Evolutionary conservation across 35 echinoderm and acorn worm genomes (phyloP).

Genomic region (Stichopus chloronotus): DNA sequence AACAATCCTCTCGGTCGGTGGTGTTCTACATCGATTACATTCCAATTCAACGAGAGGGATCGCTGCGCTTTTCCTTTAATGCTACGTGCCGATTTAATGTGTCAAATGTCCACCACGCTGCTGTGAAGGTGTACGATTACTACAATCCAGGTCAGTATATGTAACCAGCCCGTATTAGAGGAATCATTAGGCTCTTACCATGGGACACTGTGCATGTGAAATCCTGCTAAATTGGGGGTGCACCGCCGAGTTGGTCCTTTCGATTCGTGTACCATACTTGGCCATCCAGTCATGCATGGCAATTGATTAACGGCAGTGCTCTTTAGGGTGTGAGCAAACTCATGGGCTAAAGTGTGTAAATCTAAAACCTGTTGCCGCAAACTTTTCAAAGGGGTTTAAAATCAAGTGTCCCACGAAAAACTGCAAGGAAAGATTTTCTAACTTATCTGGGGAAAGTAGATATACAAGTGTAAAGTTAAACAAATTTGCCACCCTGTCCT

Average conservation of each 20-base stretch:
- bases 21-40: constrained; percentile 40
- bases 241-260: not conserved
- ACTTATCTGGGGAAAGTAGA: too few relatives aligned
- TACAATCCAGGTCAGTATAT: constrained; percentile 12
- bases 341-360: too few relatives aligned
- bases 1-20: constrained; percentile 1
- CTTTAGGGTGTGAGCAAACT: too few relatives aligned
- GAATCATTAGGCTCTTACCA: not conserved
- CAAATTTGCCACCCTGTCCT: too few relatives aligned
- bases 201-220: not conserved
- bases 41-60: not conserved
- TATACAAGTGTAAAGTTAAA: too few relatives aligned
- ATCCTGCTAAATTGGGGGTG: not conserved
- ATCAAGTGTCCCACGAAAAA: too few relatives aligned
- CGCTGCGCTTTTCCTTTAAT: not conserved
- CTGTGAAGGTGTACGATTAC: constrained; percentile 39
- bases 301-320: too few relatives aligned
- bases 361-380: too few relatives aligned
- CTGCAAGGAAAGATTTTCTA: too few relatives aligned
- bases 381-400: too few relatives aligned
- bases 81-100: not conserved
- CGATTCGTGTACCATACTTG: not conserved
- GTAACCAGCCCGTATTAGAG: not conserved
- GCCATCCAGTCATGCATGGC: too few relatives aligned
- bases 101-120: not conserved